Base-by-base conservation (phyloP, 1,140 invertebrate species). In the Propsilocerus akamusi region DNA sequence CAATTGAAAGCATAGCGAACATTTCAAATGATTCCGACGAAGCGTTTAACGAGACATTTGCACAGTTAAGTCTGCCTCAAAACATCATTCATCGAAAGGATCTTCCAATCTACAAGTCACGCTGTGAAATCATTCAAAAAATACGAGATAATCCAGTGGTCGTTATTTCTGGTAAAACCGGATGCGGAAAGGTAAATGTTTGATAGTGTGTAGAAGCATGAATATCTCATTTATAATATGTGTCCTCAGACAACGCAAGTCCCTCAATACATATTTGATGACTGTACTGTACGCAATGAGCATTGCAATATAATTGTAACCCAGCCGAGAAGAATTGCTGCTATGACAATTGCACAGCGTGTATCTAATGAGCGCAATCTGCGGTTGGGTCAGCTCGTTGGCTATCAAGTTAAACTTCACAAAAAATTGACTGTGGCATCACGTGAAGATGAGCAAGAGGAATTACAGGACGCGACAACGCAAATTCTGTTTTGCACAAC, bases 161-260 rank as follows among this genome's bases (percentile, higher is more conserved):
- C 2, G 76, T 97, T 11, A 83, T 97, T 52, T 81, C 91, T 65
- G 93, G 93, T 22, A 81, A 81, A 50, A 95, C 91, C 4, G 91
- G 91, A 4, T 76, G 72, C 59, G 73, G 72, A 25, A 75, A 75
- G 56, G 28, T 30, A 30, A 30, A 12, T 4, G 2, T 7, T 30
- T 30, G n/a, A n/a, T n/a, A n/a, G n/a, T n/a, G n/a, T n/a, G n/a
- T n/a, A n/a, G n/a, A n/a, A n/a, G n/a, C n/a, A n/a, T n/a, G n/a
- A n/a, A n/a, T n/a, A n/a, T n/a, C n/a, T n/a, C n/a, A n/a, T n/a
- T n/a, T n/a, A n/a, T n/a, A n/a, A n/a, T 37, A 37, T 24, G 10
- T 76, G 73, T 62, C 77, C 76, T 8, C 78, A 81, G 66, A 85
- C 85, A 3, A 92, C 86, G 0, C 86, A 89, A 72, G 77, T 90